Conservation (phyloP, 2,888 invertebrate genomes). For the Calameuta pallipes region DNA sequence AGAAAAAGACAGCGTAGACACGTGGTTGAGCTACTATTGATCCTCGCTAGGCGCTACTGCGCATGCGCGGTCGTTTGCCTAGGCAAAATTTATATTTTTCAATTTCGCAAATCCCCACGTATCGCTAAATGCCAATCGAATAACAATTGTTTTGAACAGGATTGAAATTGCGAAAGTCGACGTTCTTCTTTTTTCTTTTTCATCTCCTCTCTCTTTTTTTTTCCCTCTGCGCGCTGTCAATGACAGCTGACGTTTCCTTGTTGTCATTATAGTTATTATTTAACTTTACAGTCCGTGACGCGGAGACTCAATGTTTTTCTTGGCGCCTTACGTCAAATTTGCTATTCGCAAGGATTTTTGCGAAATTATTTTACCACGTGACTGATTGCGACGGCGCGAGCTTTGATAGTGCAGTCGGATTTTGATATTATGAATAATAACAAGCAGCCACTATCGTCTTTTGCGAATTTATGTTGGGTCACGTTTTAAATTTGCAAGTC, state of each 20-base stretch:
- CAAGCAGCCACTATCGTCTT: background rate
- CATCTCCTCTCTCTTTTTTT: background rate
- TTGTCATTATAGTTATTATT: background rate
- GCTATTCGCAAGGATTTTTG: background rate
- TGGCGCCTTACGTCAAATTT: background rate
- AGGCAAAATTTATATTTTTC: background rate
- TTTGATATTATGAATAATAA: background rate
- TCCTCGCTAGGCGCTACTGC: background rate
- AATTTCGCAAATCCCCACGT: background rate
- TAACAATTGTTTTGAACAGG: background rate
- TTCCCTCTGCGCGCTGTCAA: background rate
- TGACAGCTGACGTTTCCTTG: background rate
- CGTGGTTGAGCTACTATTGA: background rate
- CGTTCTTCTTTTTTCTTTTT: background rate
- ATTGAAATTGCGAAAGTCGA: background rate
- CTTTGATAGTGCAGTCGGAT: background rate
- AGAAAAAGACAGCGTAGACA: background rate
- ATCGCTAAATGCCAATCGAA: background rate
- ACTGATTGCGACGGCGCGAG: background rate
- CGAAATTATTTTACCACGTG: background rate
- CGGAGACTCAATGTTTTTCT: background rate
- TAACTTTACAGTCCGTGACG: background rate
- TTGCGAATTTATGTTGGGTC: background rate
- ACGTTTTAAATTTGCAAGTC: background rate
- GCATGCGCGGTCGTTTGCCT: background rate